phyloP scores from a whole-genome alignment of 1,140 invertebrate species.

The Penaeus chinensis region DNA sequence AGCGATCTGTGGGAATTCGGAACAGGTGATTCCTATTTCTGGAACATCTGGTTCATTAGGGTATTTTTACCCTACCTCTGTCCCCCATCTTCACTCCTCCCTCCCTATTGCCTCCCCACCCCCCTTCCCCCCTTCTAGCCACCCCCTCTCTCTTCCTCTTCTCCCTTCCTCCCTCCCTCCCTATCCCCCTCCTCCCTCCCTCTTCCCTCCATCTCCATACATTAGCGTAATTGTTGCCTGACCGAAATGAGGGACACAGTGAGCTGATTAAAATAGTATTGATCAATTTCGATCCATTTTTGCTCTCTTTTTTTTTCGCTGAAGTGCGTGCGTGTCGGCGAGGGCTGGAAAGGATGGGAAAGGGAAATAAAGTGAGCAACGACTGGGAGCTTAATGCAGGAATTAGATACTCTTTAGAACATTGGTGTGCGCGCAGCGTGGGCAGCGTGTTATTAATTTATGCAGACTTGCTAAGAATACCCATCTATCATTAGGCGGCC shows the following conservation, averaged over 20 bases:
- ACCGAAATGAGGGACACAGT: no score
- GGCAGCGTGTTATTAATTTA: no score
- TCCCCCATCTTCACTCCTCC: not conserved
- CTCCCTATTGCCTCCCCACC: not conserved
- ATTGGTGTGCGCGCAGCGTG: no score
- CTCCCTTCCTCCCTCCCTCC: not conserved
- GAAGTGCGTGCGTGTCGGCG: conserved; percentile 1
- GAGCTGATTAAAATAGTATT: not conserved
- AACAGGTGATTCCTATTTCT: no score
- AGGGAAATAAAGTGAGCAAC: not conserved
- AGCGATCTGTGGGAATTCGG: no score
- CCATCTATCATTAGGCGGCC: no score
- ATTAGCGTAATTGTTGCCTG: not conserved
- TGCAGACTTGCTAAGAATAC: no score
- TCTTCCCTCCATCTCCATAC: not conserved
- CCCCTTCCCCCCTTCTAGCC: not conserved
- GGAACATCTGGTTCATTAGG: no score
- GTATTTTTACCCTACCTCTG: no score
- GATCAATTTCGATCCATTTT: conserved; percentile 2
- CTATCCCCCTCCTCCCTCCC: not conserved
- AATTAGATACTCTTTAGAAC: no score
- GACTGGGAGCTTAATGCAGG: not conserved
- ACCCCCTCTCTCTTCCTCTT: not conserved
- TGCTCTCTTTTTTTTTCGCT: not conserved
- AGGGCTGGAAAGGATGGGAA: not conserved